Evolutionary conservation across 2,113 vertebrate species (phyloP).

Genomic region (Hippotragus niger): DNA sequence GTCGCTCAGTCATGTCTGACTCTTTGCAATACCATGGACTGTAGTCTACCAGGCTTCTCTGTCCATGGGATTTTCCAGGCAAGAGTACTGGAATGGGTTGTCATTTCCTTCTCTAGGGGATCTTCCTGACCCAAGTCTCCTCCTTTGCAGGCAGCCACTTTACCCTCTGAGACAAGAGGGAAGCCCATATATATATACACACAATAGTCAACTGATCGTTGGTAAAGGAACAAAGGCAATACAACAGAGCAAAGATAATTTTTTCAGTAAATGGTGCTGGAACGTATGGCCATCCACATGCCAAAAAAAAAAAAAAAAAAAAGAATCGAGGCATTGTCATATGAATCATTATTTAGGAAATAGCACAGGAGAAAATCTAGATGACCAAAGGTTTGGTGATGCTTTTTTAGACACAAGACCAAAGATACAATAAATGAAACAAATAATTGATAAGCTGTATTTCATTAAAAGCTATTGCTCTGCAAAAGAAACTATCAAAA

Average conservation of each 20-base stretch:
- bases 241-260: not conserved
- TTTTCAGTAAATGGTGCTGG: not conserved
- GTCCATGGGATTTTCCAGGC: no score
- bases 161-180: no score
- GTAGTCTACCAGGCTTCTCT: no score
- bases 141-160: no score
- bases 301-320: not conserved
- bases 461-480: not conserved
- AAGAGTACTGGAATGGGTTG: no score
- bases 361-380: not conserved
- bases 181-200: not conserved
- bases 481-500: not conserved
- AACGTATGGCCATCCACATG: not conserved
- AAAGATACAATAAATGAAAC: not conserved
- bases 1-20: accelerated
- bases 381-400: not conserved
- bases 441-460: not conserved
- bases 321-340: not conserved
- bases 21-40: no score
- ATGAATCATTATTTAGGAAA: not conserved
- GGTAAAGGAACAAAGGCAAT: not conserved
- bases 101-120: no score
- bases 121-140: no score
- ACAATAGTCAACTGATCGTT: not conserved
- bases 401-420: not conserved